phyloP scores from a whole-genome alignment of 2,888 invertebrate species.

The Drosophila peninsularis region DNA sequence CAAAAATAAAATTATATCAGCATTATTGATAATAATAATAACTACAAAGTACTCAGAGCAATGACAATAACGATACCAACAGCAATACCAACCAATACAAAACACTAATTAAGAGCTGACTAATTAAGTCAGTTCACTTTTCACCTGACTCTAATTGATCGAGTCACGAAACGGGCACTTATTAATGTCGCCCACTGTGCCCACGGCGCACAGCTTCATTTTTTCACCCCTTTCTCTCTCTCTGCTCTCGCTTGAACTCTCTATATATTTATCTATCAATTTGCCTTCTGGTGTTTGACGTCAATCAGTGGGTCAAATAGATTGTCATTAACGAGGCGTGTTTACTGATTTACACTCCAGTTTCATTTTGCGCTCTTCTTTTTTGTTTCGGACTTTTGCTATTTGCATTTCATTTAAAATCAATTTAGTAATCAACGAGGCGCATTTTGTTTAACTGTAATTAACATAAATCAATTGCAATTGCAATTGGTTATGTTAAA shows the following conservation, averaged over 20 bases:
- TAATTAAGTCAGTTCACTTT: neutral
- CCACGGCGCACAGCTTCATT: neutral
- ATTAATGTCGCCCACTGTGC: conserved; percentile 5
- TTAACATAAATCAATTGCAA: conserved; percentile 73
- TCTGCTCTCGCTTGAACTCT: neutral
- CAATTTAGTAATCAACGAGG: conserved; percentile 70
- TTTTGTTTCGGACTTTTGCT: conserved; percentile 28
- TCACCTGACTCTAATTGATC: neutral
- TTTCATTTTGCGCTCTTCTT: conserved; percentile 4
- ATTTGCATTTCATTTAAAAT: conserved; percentile 72
- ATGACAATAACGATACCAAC: neutral
- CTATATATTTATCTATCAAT: conserved; percentile 10
- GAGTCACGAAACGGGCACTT: neutral
- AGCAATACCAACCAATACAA: too few species aligned
- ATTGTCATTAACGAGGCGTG: conserved; percentile 56
- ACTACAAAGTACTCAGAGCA: neutral
- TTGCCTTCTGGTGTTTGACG: conserved; percentile 38
- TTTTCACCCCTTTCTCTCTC: neutral
- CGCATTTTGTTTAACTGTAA: conserved; percentile 72
- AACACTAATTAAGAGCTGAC: neutral
- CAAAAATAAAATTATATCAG: neutral
- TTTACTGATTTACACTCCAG: conserved; percentile 34
- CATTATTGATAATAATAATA: neutral
- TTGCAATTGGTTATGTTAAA: conserved; percentile 43
- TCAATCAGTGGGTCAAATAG: conserved; percentile 59